Evolutionary conservation across 2,888 invertebrate species (phyloP), one percentile per base, ranked within the genome.

Genomic region (Drosophila robusta): DNA sequence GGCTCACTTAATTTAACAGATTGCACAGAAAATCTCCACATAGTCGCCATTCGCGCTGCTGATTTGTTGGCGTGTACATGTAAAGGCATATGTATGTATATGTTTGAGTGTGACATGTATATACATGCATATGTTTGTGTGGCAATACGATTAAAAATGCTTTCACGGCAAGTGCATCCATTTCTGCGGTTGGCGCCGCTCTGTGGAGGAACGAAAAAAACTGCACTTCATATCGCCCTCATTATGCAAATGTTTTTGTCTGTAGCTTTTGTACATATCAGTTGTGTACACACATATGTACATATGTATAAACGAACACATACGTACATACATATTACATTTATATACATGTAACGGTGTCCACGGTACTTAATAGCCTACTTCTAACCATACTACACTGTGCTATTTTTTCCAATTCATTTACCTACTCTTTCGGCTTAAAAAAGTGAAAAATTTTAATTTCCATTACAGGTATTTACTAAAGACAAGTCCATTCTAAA

Each of bases 111-210:
- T 49, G 38, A 34, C 24, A 8, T 11, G 9, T 56, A n/a, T 32
- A 4, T 26, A 11, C 6, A 12, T 38, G 16, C 1, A 14, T 7
- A 6, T 54, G 52, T 38, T 51, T 52, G 44, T 47, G 46, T 38
- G 50, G 71, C 71, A 81, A 87, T 89, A 57, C 85, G 87, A 86
- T 86, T 89, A 89, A 86, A 89, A 86, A 89, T 87, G 86, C 89
- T 86, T 86, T 86, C 85, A 86, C 89, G 87, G 77, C 83, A 82
- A 86, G 78, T 86, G 89, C 85, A 89, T 85, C 80, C 89, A 86
- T 78, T 87, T 79, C 73, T 89, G 86, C 75, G 89, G 86, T 89
- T 66, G 68, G 50, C 42, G 32, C 7, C 47, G 57, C 62, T 52
- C 39, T 32, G 44, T 41, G 39, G 18, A 16, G n/a, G 14, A 22